These are phyloP conservation scores for Ellobius talpinus DNA, from an alignment of 2,113 vertebrate genomes.

Conservation along the genomic window DNA sequence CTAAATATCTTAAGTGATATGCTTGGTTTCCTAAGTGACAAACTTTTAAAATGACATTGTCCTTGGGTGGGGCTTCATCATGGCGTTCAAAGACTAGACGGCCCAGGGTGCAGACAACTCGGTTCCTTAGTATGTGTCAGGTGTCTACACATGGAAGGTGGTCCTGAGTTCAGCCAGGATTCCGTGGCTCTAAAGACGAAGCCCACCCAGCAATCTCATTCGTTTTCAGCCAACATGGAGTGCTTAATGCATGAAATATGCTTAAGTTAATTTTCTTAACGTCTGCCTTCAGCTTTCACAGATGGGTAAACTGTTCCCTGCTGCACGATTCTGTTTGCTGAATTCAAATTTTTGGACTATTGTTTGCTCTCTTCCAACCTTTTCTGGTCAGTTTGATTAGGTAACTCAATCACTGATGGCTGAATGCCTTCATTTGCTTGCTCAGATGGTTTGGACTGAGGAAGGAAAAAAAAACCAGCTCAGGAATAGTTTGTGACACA, in stretches of 20 bases:
- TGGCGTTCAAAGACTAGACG: not conserved
- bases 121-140: not conserved
- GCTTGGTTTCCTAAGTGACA: not conserved
- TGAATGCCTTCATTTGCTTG: constrained; percentile 54
- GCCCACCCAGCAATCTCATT: not conserved
- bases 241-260: not conserved
- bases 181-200: not conserved
- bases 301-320: not conserved
- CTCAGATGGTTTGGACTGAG: constrained; percentile 35
- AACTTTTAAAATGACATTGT: not conserved
- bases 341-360: constrained; percentile 42
- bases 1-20: not conserved
- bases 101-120: not conserved
- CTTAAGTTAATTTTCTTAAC: constrained; percentile 46
- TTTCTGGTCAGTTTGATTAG: constrained; percentile 50
- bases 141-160: fast-evolving
- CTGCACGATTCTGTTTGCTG: not conserved
- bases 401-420: constrained; percentile 1
- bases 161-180: not conserved
- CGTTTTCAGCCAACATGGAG: not conserved
- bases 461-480: constrained; percentile 19
- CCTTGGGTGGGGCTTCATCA: not conserved
- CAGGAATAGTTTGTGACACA: constrained; percentile 47
- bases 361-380: constrained; percentile 39
- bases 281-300: not conserved